Evolutionary conservation across 1,140 invertebrate species (phyloP), one percentile per base, ranked within the genome.

Genomic region (Drosophila navojoa): DNA sequence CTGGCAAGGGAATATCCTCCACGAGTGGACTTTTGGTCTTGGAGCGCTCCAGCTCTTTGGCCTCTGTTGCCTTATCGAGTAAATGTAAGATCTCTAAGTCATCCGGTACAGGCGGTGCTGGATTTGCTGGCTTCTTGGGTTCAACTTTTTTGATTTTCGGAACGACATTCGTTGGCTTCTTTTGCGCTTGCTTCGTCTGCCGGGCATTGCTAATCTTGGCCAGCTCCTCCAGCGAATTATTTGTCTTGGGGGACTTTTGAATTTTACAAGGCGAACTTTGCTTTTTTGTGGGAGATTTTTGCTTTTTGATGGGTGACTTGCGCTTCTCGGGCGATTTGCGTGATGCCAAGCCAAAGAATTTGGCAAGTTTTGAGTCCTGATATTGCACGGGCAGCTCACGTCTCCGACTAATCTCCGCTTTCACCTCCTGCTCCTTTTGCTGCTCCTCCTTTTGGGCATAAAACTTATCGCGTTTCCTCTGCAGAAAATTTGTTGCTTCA

Each of bases 401-500:
- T 0, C 58, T 4, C 6, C 71, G 52, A 45, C 68, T 60, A 2
- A 53, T 49, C 29, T 52, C 75, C 1, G 53, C 47, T 38, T 63
- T 64, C 5, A n/a, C 5, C 40, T 78, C 52, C 13, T n/a, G 40
- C 44, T 64, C 47, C 32, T 81, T 73, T 35, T 62, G 57, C 13
- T 81, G 49, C 10, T 87, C 81, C 16, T 77, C 73, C 40, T 81
- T 77, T 22, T 91, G 59, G 5, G 82, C 76, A 58, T 80, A 92
- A 40, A 90, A 92, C 22, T 76, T 86, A n/a, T 89, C 72, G 0
- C 91, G 75, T 57, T 92, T 92, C 42, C 79, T 91, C 47, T 92
- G 89, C 47, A 92, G 49, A 25, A 92, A 92, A 40, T 91, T 91
- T 0, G 91, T 91, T 5, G 91, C 91, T 44, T 92, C 91, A 49